Conservation (phyloP, 2,888 invertebrate genomes). For the Lasiommata megera region DNA sequence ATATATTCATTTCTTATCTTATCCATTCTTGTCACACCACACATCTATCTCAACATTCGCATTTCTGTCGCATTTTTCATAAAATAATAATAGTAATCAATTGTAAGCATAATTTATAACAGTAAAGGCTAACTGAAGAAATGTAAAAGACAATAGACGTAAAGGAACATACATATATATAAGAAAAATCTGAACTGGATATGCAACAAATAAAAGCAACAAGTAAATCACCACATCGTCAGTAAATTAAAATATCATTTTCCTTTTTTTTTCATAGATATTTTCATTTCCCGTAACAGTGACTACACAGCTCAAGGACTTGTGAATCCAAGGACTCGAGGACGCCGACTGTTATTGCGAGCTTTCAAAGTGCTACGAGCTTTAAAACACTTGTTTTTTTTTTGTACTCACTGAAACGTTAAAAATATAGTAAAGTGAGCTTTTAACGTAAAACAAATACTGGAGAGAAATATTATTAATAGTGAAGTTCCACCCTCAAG, state of each 20-base stretch:
- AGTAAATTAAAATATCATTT: background rate
- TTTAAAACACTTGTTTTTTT: constrained; percentile 5
- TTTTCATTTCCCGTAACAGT: constrained; percentile 9
- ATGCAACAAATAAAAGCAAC: background rate
- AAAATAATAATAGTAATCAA: too few species aligned
- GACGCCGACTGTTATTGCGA: background rate
- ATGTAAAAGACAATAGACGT: too few species aligned
- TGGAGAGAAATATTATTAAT: too few species aligned
- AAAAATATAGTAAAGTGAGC: background rate
- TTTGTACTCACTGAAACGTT: background rate
- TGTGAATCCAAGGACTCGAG: constrained; percentile 5
- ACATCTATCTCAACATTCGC: too few species aligned
- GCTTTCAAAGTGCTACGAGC: constrained; percentile 5
- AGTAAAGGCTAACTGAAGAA: too few species aligned
- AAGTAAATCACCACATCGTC: background rate
- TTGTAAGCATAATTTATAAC: too few species aligned
- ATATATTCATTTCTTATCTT: too few species aligned
- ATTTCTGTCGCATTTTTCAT: too few species aligned
- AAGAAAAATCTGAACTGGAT: too few species aligned
- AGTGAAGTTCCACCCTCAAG: too few species aligned
- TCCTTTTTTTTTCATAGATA: background rate
- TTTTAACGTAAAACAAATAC: background rate
- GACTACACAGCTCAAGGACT: constrained; percentile 21
- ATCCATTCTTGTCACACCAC: too few species aligned
- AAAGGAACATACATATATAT: too few species aligned